Conservation (phyloP, 2,888 invertebrate genomes). For the Linnaemya vulpina region DNA sequence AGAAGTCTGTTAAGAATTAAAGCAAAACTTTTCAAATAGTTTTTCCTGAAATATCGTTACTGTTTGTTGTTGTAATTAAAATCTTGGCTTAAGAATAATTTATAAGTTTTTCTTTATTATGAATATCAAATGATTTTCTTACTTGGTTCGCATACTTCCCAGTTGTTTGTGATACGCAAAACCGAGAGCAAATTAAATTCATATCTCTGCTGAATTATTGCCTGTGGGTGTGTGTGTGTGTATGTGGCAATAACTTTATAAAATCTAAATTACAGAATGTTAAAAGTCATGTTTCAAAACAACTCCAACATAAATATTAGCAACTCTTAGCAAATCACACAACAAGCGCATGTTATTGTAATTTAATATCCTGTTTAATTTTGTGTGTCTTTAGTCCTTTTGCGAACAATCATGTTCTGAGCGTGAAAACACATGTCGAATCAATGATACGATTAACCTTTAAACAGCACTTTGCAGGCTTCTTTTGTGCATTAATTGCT, state of each 20-base stretch:
- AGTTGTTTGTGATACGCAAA: not conserved
- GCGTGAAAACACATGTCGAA: slow-evolving; percentile 71
- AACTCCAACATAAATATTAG: not conserved
- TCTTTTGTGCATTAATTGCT: slow-evolving; percentile 21
- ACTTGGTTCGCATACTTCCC: not conserved
- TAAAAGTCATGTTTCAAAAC: slow-evolving; percentile 36
- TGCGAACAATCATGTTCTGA: slow-evolving; percentile 44
- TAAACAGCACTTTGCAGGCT: slow-evolving; percentile 52
- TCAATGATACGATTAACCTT: slow-evolving; percentile 71
- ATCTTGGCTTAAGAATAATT: too few relatives aligned
- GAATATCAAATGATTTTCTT: not conserved
- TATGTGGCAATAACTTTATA: not conserved
- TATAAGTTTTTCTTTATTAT: too few relatives aligned
- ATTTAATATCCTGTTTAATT: slow-evolving; percentile 58
- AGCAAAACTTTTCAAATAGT: too few relatives aligned
- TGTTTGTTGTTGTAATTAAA: too few relatives aligned
- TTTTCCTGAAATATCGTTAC: too few relatives aligned
- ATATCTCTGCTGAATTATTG: not conserved
- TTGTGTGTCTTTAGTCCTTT: not conserved
- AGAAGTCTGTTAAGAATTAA: not conserved
- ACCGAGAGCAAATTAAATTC: slow-evolving; percentile 18
- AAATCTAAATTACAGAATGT: slow-evolving; percentile 26
- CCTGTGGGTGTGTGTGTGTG: not conserved
- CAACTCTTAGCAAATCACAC: not conserved
- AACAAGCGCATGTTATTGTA: slow-evolving; percentile 48